A percentile compares a stretch with the other conserved stretches of the same genome.
Conservation (phyloP, 2,113 vertebrate species). For the Sinocyclocheilus rhinocerous region DNA sequence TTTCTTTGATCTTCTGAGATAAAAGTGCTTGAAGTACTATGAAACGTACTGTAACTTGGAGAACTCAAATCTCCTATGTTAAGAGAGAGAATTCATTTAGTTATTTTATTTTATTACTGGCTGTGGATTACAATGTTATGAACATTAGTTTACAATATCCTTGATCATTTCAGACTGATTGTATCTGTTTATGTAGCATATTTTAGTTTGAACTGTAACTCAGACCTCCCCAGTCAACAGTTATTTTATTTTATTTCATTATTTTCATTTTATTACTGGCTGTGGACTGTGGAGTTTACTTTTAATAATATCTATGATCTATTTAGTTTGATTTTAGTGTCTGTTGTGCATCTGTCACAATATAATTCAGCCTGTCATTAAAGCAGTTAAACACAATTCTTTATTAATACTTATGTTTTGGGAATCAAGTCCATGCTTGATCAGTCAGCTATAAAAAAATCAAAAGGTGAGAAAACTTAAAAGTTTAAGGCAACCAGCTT, state of each 20-base stretch:
- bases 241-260: neutral
- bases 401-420: neutral
- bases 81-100: neutral
- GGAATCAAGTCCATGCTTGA: neutral
- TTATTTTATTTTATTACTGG: neutral
- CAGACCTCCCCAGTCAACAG: neutral
- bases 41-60: neutral
- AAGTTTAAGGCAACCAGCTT: too few species aligned
- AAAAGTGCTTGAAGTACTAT: neutral
- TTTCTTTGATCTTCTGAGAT: slow-evolving; percentile 17
- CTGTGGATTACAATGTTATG: neutral
- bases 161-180: neutral
- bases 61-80: neutral
- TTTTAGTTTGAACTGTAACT: neutral
- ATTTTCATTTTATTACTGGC: neutral
- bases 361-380: neutral
- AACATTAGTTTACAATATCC: neutral
- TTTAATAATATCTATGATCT: neutral
- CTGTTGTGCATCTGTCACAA: neutral
- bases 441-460: neutral
- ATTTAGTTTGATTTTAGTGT: neutral
- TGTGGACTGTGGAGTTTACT: neutral
- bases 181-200: neutral
- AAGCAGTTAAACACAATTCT: neutral
- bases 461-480: too few species aligned